Evolutionary conservation across 1,140 invertebrate species (phyloP), one percentile per base, ranked within the genome.

Genomic region (Maconellicoccus hirsutus): DNA sequence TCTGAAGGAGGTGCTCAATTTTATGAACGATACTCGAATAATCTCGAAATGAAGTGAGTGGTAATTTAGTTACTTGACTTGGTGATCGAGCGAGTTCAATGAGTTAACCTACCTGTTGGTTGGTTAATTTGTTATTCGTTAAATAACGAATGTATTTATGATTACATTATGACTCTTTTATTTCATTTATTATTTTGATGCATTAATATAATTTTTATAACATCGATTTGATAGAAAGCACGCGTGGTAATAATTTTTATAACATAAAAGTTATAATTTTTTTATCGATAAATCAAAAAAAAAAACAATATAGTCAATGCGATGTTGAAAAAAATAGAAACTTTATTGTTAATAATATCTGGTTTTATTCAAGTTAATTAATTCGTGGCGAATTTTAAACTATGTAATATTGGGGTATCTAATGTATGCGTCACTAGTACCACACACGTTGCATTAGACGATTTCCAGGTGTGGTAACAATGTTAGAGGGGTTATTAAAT

Each of bases 1-100:
- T 72, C 72, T n/a, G 72, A 72, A 72, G 72, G 72, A 10, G 61
- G 61, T 14, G 61, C 61, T 23, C 61, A 66, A 25, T 66, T 66
- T 19, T 66, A 66, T 22, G 61, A 66, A 66, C 61, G 61, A 10
- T 66, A 66, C 61, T 66, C 61, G 8, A 66, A 66, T 66, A 66
- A 66, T 66, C 61, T 66, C 8, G 61, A 66, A 66, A 25, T 66
- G 25, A 66, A 26, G 61, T 66, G 16, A 66, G 61, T 52, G n/a
- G 3, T 19, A 16, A 52, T 19, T 14, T 16, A 14, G 33, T n/a
- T n/a, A 16, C 6, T 52, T 16, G 42, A 2, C n/a, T 52, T 3
- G 42, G 16, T 52, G n/a, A 16, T 16, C 12, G 10, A 16, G 42
- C 42, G n/a, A 52, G 42, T 2, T 52, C n/a, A 52, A 52, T 52